phyloP scores from a whole-genome alignment of 2,113 vertebrate genomes.

The Tretioscincus oriximinensis region DNA sequence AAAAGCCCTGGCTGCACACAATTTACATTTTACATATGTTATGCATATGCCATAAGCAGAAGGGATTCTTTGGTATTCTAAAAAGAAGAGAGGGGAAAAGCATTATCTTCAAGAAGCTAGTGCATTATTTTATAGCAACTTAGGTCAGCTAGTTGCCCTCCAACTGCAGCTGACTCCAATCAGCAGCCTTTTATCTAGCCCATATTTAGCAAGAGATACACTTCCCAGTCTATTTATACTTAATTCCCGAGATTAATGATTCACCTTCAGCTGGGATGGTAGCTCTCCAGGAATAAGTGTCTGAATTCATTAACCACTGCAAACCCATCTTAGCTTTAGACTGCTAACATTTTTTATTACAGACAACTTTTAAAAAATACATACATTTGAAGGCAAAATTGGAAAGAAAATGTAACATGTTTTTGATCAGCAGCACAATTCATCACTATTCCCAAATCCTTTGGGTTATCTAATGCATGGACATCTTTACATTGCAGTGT shows the following conservation, averaged over 20 bases:
- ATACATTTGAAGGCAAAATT: no score
- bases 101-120: background rate
- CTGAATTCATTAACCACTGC: background rate
- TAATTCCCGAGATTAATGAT: conserved; percentile 15
- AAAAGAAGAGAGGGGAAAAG: background rate
- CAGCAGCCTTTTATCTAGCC: conserved; percentile 9
- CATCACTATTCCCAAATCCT: background rate
- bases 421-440: background rate
- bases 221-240: conserved; percentile 8
- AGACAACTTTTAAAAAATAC: background rate
- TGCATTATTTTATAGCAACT: background rate
- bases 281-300: conserved; percentile 12
- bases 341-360: background rate
- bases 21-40: no score
- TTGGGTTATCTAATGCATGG: background rate
- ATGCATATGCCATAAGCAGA: background rate
- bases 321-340: background rate
- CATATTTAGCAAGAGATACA: background rate
- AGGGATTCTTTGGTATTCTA: background rate
- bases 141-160: conserved; percentile 9
- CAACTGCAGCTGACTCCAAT: conserved; percentile 17
- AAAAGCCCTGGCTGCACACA: no score
- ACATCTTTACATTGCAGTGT: no score
- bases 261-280: conserved; percentile 7
- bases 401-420: background rate